phyloP scores from a whole-genome alignment of 30 jellyfish, hydroid and myxozoan genomes.

The Mastigias papua region DNA sequence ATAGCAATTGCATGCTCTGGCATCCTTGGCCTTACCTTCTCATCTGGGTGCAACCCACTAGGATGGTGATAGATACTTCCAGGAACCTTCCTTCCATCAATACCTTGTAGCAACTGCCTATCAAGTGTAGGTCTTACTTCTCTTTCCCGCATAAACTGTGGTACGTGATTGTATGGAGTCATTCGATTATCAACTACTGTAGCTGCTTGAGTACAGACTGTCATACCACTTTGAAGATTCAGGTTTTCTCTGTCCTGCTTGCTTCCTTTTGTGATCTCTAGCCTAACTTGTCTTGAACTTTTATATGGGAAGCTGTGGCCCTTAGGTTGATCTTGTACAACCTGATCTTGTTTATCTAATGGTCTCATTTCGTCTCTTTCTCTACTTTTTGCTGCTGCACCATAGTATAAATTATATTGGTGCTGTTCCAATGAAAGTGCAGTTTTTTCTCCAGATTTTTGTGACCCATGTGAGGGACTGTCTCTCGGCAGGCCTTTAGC shows the following conservation, averaged over 20 bases:
- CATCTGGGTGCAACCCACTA: slow-evolving; percentile 2
- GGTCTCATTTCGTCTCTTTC: slow-evolving; percentile 11
- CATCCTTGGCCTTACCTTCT: neutral
- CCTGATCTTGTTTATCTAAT: slow-evolving; percentile 25
- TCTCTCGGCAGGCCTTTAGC: slow-evolving; percentile 15
- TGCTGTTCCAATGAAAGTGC: neutral
- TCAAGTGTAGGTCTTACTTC: slow-evolving; percentile 29
- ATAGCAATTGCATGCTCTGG: neutral
- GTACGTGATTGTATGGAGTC: neutral
- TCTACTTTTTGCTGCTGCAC: neutral
- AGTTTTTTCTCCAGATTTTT: neutral
- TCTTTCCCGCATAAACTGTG: slow-evolving; percentile 22
- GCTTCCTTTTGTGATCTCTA: neutral
- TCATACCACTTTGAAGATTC: neutral
- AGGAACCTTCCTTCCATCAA: slow-evolving; percentile 35
- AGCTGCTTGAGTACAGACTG: slow-evolving; percentile 6
- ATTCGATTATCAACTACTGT: slow-evolving; percentile 17
- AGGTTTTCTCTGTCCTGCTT: slow-evolving; percentile 2
- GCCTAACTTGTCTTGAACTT: slow-evolving; percentile 3
- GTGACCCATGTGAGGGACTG: neutral
- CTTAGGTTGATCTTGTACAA: slow-evolving; percentile 5
- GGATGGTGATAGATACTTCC: slow-evolving; percentile 9
- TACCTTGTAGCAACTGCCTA: slow-evolving; percentile 21
- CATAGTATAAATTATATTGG: neutral
- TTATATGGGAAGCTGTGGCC: neutral